Conservation (phyloP, 1,140 invertebrate species). For the Drosophila biarmipes region DNA sequence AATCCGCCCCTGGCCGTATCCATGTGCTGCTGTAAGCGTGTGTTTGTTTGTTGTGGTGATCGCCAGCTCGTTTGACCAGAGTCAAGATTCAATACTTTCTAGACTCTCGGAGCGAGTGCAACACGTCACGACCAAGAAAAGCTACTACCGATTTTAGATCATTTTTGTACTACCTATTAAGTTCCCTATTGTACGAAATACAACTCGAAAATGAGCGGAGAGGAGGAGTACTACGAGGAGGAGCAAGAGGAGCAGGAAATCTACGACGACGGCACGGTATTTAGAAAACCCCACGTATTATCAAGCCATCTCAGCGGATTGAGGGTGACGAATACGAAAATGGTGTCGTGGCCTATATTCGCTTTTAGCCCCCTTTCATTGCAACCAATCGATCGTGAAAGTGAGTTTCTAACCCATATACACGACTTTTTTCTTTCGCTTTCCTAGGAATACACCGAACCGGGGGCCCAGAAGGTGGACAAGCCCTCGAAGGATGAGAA, state of each 20-base stretch:
- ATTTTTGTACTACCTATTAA: slow-evolving; percentile 15
- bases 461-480: slow-evolving; percentile 86
- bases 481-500: slow-evolving; percentile 97
- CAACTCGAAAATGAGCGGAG: slow-evolving; percentile 43
- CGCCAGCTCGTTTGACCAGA: slow-evolving; percentile 72
- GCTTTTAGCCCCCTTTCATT: background rate
- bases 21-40: slow-evolving; percentile 11
- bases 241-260: slow-evolving; percentile 64
- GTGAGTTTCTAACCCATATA: slow-evolving; percentile 6
- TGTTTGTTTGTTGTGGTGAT: slow-evolving; percentile 38
- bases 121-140: slow-evolving; percentile 70
- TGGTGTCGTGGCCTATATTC: slow-evolving; percentile 75
- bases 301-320: slow-evolving; percentile 18
- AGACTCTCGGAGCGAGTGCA: slow-evolving; percentile 69
- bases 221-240: slow-evolving; percentile 42
- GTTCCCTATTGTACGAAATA: slow-evolving; percentile 12
- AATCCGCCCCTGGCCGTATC: background rate
- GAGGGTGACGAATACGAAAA: slow-evolving; percentile 56
- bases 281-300: slow-evolving; percentile 1
- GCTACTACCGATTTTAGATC: slow-evolving; percentile 6
- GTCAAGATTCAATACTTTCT: slow-evolving; percentile 77
- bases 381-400: slow-evolving; percentile 24
- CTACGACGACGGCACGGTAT: slow-evolving; percentile 69
- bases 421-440: slow-evolving; percentile 8
- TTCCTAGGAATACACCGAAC: slow-evolving; percentile 78